A percentile compares a stretch with the other conserved stretches of the same genome.
Conservation (phyloP, 2,113 vertebrate species). For the Sinocyclocheilus anshuiensis region DNA sequence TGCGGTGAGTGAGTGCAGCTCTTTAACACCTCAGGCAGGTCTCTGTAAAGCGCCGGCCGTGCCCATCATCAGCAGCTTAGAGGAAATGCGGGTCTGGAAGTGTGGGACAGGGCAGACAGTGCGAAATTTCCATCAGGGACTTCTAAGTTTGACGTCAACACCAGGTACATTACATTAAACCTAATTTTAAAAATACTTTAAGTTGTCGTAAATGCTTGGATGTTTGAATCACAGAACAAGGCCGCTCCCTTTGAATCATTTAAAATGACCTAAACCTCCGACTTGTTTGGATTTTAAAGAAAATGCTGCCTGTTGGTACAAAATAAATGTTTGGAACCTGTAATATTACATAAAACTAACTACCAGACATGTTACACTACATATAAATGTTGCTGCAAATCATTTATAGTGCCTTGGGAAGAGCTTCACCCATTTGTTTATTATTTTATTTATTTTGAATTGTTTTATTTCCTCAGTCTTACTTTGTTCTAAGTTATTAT, state of each 20-base stretch:
- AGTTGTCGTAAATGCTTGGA: background rate
- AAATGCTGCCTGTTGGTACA: background rate
- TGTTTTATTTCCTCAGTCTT: too few relatives aligned
- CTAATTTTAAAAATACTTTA: background rate
- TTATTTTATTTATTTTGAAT: too few relatives aligned
- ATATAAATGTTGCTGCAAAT: background rate
- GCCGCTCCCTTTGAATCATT: background rate
- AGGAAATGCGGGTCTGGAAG: conserved; percentile 36
- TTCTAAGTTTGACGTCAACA: conserved; percentile 13
- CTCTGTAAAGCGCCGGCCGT: background rate
- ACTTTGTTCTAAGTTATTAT: too few relatives aligned
- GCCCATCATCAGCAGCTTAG: conserved; percentile 14
- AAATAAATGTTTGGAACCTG: background rate
- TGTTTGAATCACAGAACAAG: background rate
- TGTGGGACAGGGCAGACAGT: background rate
- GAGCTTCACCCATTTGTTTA: background rate
- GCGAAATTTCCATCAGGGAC: background rate
- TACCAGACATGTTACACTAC: background rate
- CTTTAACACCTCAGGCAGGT: conserved; percentile 38
- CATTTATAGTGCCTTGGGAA: background rate
- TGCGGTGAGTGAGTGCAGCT: background rate
- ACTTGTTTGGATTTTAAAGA: background rate
- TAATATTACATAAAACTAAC: background rate
- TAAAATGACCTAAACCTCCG: background rate
- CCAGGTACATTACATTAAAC: background rate